A percentile compares a stretch with the other conserved stretches of the same genome.
phyloP scores from a whole-genome alignment of 2,113 vertebrate species.

The Muntiacus reevesi region DNA sequence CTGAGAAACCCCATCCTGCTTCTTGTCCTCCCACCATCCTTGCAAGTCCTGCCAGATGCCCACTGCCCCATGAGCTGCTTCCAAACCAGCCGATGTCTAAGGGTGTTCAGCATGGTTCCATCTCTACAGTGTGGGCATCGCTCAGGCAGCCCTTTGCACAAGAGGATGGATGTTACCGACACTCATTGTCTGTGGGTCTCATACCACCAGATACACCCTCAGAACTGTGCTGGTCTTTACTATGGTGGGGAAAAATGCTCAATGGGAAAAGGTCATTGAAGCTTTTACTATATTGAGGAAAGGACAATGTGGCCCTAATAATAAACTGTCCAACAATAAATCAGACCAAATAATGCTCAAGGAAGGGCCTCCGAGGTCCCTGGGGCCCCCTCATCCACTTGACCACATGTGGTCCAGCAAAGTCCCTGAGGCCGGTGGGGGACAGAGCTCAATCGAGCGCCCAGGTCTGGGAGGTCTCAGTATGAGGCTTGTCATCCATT shows the following conservation, averaged over 20 bases:
- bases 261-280: neutral
- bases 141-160: neutral
- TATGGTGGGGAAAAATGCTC: neutral
- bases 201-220: neutral
- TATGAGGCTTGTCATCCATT: neutral
- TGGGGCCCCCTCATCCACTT: neutral
- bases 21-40: neutral
- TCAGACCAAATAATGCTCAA: neutral
- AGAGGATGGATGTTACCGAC: neutral
- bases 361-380: neutral
- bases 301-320: neutral
- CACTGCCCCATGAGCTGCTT: neutral
- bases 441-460: neutral
- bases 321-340: constrained; percentile 1
- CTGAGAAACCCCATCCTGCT: neutral
- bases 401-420: neutral
- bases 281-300: neutral
- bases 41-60: neutral
- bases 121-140: neutral
- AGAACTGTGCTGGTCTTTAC: neutral
- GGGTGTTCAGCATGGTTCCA: neutral
- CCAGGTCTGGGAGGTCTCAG: neutral
- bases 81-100: neutral
- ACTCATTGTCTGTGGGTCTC: neutral
- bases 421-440: neutral